Evolutionary conservation across 2,113 vertebrate genomes (phyloP).

Genomic region (Lycocorax pyrrhopterus): DNA sequence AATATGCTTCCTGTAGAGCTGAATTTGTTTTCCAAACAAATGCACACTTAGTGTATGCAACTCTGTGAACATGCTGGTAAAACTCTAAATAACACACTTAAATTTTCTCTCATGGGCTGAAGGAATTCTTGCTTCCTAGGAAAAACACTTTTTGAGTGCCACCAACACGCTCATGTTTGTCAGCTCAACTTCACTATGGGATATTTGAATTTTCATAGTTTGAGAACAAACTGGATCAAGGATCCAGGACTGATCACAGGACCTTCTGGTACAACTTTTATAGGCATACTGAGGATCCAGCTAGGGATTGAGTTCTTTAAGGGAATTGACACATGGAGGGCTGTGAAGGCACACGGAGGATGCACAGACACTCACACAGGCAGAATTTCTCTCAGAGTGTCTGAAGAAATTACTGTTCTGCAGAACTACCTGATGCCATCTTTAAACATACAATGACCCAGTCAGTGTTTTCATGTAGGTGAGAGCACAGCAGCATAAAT

Average conservation of each 20-base stretch:
- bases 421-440: neutral
- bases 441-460: neutral
- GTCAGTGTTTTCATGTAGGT: neutral
- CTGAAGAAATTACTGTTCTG: neutral
- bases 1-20: neutral
- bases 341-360: neutral
- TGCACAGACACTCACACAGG: neutral
- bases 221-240: neutral
- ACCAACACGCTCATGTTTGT: neutral
- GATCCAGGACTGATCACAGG: neutral
- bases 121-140: neutral
- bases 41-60: neutral
- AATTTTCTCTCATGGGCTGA: neutral
- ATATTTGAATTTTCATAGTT: neutral
- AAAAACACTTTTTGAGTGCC: neutral
- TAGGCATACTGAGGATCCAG: neutral
- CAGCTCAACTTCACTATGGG: neutral
- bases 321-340: fast-evolving
- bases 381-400: neutral
- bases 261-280: neutral
- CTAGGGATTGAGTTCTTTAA: neutral
- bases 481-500: neutral
- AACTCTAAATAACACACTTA: neutral
- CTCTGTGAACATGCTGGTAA: neutral
- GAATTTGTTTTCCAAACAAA: neutral